Percentiles rank a stretch among this genome's conserved stretches.
Evolutionary conservation across 1,140 invertebrate species (phyloP).

Genomic region (Apolygus lucorum): DNA sequence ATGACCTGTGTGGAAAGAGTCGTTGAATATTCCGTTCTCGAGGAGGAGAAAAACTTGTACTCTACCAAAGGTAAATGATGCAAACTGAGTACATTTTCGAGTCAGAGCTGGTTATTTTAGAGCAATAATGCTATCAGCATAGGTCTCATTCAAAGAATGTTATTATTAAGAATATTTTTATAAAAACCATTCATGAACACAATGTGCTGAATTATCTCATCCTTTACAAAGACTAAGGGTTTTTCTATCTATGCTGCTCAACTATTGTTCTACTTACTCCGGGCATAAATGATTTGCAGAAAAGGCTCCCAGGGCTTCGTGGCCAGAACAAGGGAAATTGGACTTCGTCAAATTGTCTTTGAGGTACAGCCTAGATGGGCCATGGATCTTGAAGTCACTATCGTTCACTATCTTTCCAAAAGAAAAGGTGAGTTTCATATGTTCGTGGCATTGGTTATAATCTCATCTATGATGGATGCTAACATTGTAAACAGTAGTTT

Average conservation of each 20-base stretch:
- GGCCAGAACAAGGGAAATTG: slow-evolving; percentile 44
- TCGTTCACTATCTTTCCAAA: slow-evolving; percentile 39
- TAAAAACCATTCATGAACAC: too few relatives aligned
- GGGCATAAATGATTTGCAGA: too few relatives aligned
- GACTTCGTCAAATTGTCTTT: slow-evolving; percentile 54
- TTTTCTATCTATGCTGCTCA: too few relatives aligned
- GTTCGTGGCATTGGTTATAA: neutral
- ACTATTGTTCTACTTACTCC: too few relatives aligned
- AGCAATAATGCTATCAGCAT: neutral
- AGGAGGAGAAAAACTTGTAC: slow-evolving; percentile 45
- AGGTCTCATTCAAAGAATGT: too few relatives aligned
- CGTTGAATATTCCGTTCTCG: slow-evolving; percentile 60
- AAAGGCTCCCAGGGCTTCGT: too few relatives aligned
- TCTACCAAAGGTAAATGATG: slow-evolving; percentile 40
- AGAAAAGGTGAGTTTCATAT: slow-evolving; percentile 40
- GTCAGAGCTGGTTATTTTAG: neutral
- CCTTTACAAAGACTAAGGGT: too few relatives aligned
- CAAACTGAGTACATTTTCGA: too few relatives aligned
- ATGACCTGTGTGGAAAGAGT: slow-evolving; percentile 77
- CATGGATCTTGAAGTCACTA: slow-evolving; percentile 55
- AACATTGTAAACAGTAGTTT: too few relatives aligned
- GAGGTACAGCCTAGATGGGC: slow-evolving; percentile 52
- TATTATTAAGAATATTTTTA: too few relatives aligned
- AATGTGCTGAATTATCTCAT: too few relatives aligned
- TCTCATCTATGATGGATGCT: neutral